Conservation (phyloP, 2,113 vertebrate genomes). For the Vulpes vulpes region DNA sequence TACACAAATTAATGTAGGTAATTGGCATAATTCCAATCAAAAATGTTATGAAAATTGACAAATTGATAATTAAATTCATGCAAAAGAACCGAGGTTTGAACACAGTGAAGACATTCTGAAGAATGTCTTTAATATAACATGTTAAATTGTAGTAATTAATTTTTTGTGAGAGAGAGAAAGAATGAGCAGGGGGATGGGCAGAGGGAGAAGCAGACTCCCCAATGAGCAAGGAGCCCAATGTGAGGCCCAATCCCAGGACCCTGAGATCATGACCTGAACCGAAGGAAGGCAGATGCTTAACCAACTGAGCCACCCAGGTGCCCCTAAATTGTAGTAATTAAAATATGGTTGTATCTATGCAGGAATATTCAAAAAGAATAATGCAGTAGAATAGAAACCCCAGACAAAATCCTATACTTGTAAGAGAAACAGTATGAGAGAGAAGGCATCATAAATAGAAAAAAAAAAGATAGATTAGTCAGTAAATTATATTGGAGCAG, state of each 20-base stretch:
- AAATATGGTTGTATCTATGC: not conserved
- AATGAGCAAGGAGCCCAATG: not conserved
- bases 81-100: not conserved
- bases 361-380: not conserved
- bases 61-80: not conserved
- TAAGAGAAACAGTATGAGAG: not conserved
- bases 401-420: not conserved
- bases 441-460: not conserved
- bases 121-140: not conserved
- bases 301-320: not conserved
- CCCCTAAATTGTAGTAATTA: not conserved
- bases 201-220: not conserved
- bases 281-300: not conserved
- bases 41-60: not conserved
- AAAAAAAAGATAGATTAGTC: not conserved
- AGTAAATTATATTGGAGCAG: not conserved
- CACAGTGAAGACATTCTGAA: not conserved
- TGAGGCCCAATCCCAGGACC: not conserved
- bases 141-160: not conserved
- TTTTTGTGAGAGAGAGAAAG: not conserved
- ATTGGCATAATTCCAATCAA: not conserved
- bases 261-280: not conserved
- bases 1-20: not conserved
- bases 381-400: not conserved
- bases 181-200: not conserved